Evolutionary conservation across 2,113 vertebrate genomes (phyloP).

Genomic region (Pyrgilauda ruficollis): DNA sequence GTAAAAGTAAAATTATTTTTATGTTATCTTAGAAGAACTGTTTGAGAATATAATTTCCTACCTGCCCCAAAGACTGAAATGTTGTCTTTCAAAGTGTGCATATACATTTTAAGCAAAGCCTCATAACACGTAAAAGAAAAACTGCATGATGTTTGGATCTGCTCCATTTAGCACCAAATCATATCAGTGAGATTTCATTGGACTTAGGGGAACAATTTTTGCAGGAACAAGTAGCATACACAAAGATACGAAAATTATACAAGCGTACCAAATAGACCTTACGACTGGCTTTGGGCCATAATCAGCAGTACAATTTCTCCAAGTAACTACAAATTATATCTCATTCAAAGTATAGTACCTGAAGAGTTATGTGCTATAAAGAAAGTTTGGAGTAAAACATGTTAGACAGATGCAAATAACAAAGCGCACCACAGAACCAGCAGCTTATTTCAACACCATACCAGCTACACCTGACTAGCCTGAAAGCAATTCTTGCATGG

Average conservation of each 20-base stretch:
- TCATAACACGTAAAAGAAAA: background rate
- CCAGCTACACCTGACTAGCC: background rate
- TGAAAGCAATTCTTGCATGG: background rate
- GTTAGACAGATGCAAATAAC: background rate
- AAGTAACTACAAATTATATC: constrained; percentile 2
- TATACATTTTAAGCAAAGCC: background rate
- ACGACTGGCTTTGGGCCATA: background rate
- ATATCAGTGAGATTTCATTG: background rate
- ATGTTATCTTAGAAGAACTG: background rate
- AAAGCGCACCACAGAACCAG: background rate
- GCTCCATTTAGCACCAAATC: constrained; percentile 41
- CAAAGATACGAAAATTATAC: background rate
- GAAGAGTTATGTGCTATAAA: background rate
- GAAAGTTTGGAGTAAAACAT: background rate
- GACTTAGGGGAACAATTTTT: constrained; percentile 25
- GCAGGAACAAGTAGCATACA: background rate
- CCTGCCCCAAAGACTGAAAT: background rate
- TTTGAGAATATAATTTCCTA: background rate
- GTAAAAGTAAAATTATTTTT: background rate
- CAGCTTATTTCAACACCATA: background rate
- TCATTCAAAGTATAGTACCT: background rate
- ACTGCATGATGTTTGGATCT: background rate
- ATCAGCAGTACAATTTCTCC: background rate
- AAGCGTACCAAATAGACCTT: background rate
- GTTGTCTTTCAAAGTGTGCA: background rate